These are phyloP conservation scores for Fundulus diaphanus DNA, from an alignment of 2,797 vertebrate species.

Conservation along the genomic window DNA sequence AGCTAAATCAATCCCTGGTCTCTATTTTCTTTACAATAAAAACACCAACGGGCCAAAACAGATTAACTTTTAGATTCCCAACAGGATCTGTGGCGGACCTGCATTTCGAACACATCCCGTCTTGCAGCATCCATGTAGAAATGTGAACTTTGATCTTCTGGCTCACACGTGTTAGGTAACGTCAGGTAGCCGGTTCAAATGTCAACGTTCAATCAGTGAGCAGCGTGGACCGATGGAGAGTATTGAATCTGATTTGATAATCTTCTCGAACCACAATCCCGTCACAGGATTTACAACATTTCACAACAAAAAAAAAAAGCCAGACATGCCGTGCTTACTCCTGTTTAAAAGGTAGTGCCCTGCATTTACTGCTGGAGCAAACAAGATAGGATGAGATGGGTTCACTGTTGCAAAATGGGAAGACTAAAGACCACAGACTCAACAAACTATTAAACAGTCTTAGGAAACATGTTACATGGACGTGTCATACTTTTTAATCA, in stretches of 20 bases:
- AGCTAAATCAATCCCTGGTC: not conserved
- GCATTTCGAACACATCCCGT: not conserved
- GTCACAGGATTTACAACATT: constrained; percentile 33
- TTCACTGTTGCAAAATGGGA: not conserved
- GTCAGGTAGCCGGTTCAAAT: constrained; percentile 36
- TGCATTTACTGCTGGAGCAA: not conserved
- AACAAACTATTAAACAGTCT: not conserved
- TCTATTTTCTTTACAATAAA: not conserved
- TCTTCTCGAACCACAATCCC: constrained; percentile 58
- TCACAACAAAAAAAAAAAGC: constrained; percentile 11
- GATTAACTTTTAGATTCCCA: constrained; percentile 1
- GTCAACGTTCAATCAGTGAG: constrained; percentile 43
- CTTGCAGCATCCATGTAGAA: not conserved
- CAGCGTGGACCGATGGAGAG: constrained; percentile 52
- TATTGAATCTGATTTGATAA: constrained; percentile 48
- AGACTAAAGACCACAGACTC: not conserved
- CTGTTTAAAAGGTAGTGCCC: not conserved
- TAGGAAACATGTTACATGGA: not conserved
- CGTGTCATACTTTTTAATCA: not conserved
- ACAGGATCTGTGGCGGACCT: not conserved
- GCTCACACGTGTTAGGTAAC: constrained; percentile 5
- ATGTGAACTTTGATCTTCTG: constrained; percentile 35
- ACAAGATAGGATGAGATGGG: not conserved
- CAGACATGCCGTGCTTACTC: constrained; percentile 16
- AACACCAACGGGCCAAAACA: not conserved